Base-by-base conservation (phyloP, 1,140 invertebrate genomes). In the Drosophila yakuba region DNA sequence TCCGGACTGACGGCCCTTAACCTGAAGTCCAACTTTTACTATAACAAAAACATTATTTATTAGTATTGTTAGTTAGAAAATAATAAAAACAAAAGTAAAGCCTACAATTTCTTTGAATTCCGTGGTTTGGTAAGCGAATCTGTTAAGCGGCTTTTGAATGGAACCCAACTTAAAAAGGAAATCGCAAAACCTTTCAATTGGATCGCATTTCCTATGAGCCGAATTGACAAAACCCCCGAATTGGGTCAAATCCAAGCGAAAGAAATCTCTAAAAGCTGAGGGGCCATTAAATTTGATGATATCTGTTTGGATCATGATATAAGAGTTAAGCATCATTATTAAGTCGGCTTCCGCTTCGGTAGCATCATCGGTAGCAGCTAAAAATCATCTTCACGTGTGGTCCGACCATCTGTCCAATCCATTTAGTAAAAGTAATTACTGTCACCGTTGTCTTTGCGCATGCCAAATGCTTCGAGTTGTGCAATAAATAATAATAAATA, bases 1-100 rank as follows among this genome's bases (percentile, higher is more conserved):
- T 57, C 80, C 6, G 63, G 58, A 5, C 61, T 91, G 64, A 91
- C 86, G 39, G 73, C 88, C 23, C 59, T 66, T 44, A 92, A 91
- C 77, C 75, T 92, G 20, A 91, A 90, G 59, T 91, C 91, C 12
- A 89, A 90, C 41, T 83, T 91, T 36, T 92, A 90, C 57, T 92
- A 91, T 48, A 91, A 92, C 80, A 92, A 92, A 90, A 84, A 92
- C 38, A 91, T 92, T 71, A 92, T 92, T 91, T 91, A 92, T 92
- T 92, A 88, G 91, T 73, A 69, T 54, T 35, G 61, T 72, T 74
- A 84, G 61, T 44, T 72, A 77, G 57, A 28, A 20, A 75, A 66
- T 52, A 41, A 55, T 17, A 59, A 25, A 56, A 36, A 43, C 14
- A 48, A n/a, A 71, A 38, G 45, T 36, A 28, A 41, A 32, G 35